Evolutionary conservation across 2,797 vertebrate species (phyloP).

Genomic region (Gymnoscopelus microlampas): DNA sequence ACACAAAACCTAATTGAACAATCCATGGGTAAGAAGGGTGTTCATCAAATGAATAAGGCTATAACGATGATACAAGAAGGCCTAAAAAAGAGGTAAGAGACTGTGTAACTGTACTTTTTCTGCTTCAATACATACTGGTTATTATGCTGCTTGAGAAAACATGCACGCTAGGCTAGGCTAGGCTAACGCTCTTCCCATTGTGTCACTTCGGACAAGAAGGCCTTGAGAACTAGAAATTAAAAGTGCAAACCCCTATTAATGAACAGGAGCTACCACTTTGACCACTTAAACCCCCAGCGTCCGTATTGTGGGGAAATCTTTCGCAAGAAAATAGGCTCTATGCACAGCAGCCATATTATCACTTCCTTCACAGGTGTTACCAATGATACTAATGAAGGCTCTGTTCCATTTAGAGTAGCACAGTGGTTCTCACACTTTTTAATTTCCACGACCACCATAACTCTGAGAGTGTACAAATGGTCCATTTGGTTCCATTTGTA

Average conservation of each 20-base stretch:
- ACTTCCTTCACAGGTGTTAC: too few species aligned
- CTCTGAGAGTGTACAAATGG: too few species aligned
- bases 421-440: too few species aligned
- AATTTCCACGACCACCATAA: too few species aligned
- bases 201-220: slow-evolving; percentile 63
- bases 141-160: slow-evolving; percentile 61
- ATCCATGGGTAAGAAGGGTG: slow-evolving; percentile 65
- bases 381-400: too few species aligned
- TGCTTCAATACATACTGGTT: slow-evolving; percentile 52
- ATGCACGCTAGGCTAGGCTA: slow-evolving; percentile 62
- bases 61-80: slow-evolving; percentile 31
- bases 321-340: too few species aligned
- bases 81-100: slow-evolving; percentile 39
- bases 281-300: too few species aligned
- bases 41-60: slow-evolving; percentile 23
- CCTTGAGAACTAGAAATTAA: slow-evolving; percentile 57
- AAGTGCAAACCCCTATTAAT: slow-evolving; percentile 67
- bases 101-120: slow-evolving; percentile 42
- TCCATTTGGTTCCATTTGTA: too few species aligned
- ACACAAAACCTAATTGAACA: slow-evolving; percentile 40
- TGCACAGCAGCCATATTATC: too few species aligned
- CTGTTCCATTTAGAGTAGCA: too few species aligned
- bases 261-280: neutral
- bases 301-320: too few species aligned
- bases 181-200: slow-evolving; percentile 24